Evolutionary conservation across 2,113 vertebrate species (phyloP), one percentile per base, ranked within the genome.

Genomic region (Merops nubicus): DNA sequence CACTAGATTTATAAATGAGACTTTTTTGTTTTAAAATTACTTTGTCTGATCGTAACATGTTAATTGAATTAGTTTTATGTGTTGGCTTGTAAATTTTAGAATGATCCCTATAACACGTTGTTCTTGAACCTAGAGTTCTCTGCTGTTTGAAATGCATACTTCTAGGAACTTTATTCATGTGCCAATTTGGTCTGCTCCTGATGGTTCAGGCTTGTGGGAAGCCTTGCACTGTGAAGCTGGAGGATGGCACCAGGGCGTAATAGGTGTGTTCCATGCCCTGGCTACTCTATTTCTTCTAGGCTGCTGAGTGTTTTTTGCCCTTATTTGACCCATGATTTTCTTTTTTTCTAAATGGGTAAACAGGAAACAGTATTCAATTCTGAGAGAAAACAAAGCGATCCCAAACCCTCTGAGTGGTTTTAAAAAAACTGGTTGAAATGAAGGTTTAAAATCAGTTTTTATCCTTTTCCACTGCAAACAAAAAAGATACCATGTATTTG

Each of bases 311-410:
- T 89, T 50, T 69, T 94, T 87, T 88, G 74, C 48, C 77, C 81
- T 94, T 82, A 26, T 56, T 76, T 89, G 77, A 91, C 60, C 65
- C 45, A 9, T 53, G 82, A 57, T 40, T 63, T 78, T 86, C 43
- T 59, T 74, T 91, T 51, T 74, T 56, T 40, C 57, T 40, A 11
- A 78, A 75, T 48, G 54, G 42, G 5, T 70, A 51, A 51, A 70
- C 38, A 36, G 73, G 43, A 81, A 95, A 26, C 29, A 36, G 17
- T n/a, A 59, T 89, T 89, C 67, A 53, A 40, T 87, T 89, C 33
- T 45, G 38, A 81, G 65, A 54, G 48, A 80, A 82, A 74, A 65
- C 7, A 20, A 60, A 78, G 43, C 68, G 70, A 76, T 73, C 53
- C 38, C 17, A 83, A 72, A 47, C 11, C 2, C 10, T 45, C 31